These are phyloP conservation scores for Phyllotreta cruciferae DNA, from an alignment of 2,888 invertebrate genomes.

Conservation along the genomic window DNA sequence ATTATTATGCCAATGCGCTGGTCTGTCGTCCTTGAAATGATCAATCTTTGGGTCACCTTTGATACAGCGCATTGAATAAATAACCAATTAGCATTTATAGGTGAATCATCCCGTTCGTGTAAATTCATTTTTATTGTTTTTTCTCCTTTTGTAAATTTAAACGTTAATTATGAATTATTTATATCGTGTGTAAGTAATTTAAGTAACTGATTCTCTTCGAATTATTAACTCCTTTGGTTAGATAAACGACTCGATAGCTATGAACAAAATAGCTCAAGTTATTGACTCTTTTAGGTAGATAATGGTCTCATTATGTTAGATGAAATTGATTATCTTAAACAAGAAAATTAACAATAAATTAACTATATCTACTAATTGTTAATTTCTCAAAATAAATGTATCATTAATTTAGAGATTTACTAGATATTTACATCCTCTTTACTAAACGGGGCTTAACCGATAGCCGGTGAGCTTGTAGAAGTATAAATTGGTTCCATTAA, in stretches of 20 bases:
- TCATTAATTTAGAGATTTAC: background rate
- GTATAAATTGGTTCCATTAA: too few relatives aligned
- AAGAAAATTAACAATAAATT: too few relatives aligned
- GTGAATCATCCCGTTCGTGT: conserved; percentile 8
- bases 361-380: too few relatives aligned
- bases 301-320: too few relatives aligned
- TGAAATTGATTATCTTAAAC: too few relatives aligned
- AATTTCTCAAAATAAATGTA: background rate
- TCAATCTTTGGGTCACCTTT: conserved; percentile 47
- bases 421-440: too few relatives aligned
- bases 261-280: too few relatives aligned
- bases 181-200: background rate
- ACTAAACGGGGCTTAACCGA: too few relatives aligned
- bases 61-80: conserved; percentile 8
- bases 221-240: too few relatives aligned
- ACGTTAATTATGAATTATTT: background rate
- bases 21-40: conserved; percentile 40
- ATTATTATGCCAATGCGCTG: conserved; percentile 38
- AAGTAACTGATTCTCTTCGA: too few relatives aligned
- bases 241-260: too few relatives aligned
- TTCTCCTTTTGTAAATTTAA: background rate
- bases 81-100: conserved; percentile 1
- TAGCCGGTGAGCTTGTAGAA: background rate
- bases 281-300: too few relatives aligned
- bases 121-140: background rate